These are phyloP conservation scores for Chouioia cunea DNA, from an alignment of 2,888 invertebrate genomes.

Conservation along the genomic window DNA sequence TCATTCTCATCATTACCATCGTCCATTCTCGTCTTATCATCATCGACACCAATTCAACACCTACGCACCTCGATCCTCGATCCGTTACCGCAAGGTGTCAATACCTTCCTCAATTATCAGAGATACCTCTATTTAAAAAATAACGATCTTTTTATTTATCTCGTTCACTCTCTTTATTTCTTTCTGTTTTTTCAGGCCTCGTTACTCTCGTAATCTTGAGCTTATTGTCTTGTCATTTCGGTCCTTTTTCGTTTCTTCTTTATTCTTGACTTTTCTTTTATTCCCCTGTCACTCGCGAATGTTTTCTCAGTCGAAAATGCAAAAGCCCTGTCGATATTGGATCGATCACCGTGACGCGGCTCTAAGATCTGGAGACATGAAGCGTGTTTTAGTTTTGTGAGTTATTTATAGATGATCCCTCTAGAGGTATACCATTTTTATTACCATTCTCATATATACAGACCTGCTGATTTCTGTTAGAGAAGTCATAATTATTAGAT, in stretches of 20 bases:
- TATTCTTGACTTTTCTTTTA: too few relatives aligned
- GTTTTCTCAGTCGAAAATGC: slow-evolving; percentile 18
- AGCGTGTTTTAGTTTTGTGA: slow-evolving; percentile 34
- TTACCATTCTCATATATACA: slow-evolving; percentile 15
- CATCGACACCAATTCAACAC: slow-evolving; percentile 62
- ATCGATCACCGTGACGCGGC: slow-evolving; percentile 14
- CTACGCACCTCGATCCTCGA: slow-evolving; percentile 67
- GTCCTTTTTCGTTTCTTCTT: too few relatives aligned
- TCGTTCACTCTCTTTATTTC: too few relatives aligned
- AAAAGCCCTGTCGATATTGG: slow-evolving; percentile 35
- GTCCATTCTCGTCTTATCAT: slow-evolving; percentile 57
- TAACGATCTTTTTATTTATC: too few relatives aligned
- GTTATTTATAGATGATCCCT: slow-evolving; percentile 27
- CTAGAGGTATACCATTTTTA: slow-evolving; percentile 22
- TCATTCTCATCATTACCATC: slow-evolving; percentile 58
- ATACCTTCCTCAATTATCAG: slow-evolving; percentile 22
- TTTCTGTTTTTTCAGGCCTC: too few relatives aligned
- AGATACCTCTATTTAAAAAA: too few relatives aligned
- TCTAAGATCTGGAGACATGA: slow-evolving; percentile 25
- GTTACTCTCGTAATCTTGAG: too few relatives aligned
- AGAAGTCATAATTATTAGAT: slow-evolving; percentile 33
- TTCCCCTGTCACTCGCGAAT: too few relatives aligned
- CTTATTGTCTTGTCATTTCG: too few relatives aligned
- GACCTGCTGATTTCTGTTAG: slow-evolving; percentile 29
- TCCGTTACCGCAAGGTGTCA: slow-evolving; percentile 67